A percentile compares a stretch with the other conserved stretches of the same genome.
phyloP scores from a whole-genome alignment of 1,140 invertebrate species.

The Heliconius nattereri region DNA sequence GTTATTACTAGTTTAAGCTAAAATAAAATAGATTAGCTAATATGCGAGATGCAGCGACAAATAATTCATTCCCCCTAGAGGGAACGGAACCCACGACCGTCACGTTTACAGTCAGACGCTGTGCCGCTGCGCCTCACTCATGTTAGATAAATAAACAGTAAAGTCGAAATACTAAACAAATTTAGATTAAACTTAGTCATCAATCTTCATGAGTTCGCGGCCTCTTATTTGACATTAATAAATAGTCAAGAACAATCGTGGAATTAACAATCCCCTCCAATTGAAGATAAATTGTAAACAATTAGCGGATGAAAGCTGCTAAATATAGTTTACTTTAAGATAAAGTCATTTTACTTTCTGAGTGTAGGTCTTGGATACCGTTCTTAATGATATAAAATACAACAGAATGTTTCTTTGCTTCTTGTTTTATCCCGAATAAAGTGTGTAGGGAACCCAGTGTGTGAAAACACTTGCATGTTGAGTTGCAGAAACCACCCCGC shows the following conservation, averaged over 20 bases:
- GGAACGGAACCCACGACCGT: no score
- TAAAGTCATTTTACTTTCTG: not conserved
- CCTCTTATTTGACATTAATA: not conserved
- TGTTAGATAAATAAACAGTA: not conserved
- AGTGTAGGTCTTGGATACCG: not conserved
- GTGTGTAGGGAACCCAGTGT: not conserved
- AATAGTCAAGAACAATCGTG: not conserved
- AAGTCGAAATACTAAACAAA: not conserved
- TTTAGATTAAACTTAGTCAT: not conserved
- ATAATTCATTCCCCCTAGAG: no score
- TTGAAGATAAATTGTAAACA: not conserved
- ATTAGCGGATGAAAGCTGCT: not conserved
- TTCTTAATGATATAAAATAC: not conserved
- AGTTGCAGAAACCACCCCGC: not conserved
- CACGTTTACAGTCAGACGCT: not conserved
- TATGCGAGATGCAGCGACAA: no score
- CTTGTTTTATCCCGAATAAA: not conserved
- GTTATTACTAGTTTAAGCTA: no score
- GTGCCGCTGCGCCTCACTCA: not conserved
- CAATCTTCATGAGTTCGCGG: slow-evolving; percentile 1
- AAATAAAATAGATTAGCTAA: no score
- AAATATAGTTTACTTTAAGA: not conserved
- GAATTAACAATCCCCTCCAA: not conserved
- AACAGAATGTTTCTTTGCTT: not conserved
- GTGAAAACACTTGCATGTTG: not conserved